phyloP scores from a whole-genome alignment of 2,113 vertebrate species.

The Vanacampus margaritifer region DNA sequence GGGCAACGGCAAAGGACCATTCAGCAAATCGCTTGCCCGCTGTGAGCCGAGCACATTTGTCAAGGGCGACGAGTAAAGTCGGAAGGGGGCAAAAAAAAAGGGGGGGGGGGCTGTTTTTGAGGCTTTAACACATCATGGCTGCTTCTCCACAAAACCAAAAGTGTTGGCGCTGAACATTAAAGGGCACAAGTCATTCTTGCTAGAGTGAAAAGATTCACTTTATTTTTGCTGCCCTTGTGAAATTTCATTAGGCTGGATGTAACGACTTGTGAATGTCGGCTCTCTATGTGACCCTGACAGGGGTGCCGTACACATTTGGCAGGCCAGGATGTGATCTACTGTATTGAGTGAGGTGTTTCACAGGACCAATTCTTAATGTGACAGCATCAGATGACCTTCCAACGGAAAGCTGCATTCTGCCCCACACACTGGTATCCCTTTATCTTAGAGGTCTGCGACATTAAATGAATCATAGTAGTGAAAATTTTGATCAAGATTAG shows the following conservation, averaged over 20 bases:
- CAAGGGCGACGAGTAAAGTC: constrained; percentile 62
- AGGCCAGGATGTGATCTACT: constrained; percentile 62
- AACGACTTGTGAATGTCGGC: constrained; percentile 66
- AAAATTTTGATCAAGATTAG: no score
- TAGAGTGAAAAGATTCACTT: constrained; percentile 52
- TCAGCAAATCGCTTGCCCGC: constrained; percentile 65
- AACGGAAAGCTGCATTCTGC: constrained; percentile 29
- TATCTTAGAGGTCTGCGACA: not conserved
- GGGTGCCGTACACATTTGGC: constrained; percentile 38
- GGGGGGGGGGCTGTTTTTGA: constrained; percentile 46
- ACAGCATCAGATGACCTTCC: constrained; percentile 50
- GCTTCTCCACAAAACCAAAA: constrained; percentile 33
- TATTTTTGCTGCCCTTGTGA: constrained; percentile 60
- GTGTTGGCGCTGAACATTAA: constrained; percentile 46
- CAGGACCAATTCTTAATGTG: constrained; percentile 62
- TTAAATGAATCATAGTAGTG: no score
- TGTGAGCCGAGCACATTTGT: constrained; percentile 60
- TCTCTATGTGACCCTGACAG: constrained; percentile 67
- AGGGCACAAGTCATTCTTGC: constrained; percentile 38
- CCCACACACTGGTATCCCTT: not conserved
- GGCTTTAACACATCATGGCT: constrained; percentile 49
- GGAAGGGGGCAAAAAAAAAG: constrained; percentile 31
- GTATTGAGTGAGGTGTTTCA: constrained; percentile 47
- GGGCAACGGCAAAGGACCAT: constrained; percentile 69
- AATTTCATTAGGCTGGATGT: constrained; percentile 70